Evolutionary conservation across 2,113 vertebrate species (phyloP).

Genomic region (Desmodus rotundus): DNA sequence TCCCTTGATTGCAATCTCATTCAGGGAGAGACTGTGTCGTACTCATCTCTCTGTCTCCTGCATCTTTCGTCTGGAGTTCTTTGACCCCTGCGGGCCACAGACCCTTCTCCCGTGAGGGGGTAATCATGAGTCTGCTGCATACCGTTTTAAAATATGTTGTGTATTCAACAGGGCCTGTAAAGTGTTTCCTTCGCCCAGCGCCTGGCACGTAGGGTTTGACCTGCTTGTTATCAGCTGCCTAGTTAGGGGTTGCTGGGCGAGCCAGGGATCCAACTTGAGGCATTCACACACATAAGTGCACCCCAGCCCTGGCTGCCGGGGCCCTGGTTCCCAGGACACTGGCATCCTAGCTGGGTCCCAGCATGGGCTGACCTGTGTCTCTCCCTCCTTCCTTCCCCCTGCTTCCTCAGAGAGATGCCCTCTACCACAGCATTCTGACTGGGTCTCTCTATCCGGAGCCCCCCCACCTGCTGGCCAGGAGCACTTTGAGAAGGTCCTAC

Average conservation of each 20-base stretch:
- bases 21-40: no score
- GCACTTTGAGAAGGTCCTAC: neutral
- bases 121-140: neutral
- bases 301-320: fast-evolving
- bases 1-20: neutral
- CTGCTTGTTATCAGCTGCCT: neutral
- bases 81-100: neutral
- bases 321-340: neutral
- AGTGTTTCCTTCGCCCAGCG: neutral
- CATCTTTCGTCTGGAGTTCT: neutral
- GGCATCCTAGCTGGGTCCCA: neutral
- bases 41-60: neutral
- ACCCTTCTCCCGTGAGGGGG: neutral
- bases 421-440: neutral
- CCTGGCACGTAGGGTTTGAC: neutral
- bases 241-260: neutral
- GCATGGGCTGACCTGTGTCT: neutral
- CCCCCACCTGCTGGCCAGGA: neutral
- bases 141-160: neutral
- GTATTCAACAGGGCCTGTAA: neutral
- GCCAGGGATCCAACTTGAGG: neutral
- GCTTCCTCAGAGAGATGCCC: neutral
- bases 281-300: neutral
- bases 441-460: neutral
- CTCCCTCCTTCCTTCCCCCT: neutral